Base-by-base conservation (phyloP, 2,797 vertebrate species). In the Bradypodion pumilum region DNA sequence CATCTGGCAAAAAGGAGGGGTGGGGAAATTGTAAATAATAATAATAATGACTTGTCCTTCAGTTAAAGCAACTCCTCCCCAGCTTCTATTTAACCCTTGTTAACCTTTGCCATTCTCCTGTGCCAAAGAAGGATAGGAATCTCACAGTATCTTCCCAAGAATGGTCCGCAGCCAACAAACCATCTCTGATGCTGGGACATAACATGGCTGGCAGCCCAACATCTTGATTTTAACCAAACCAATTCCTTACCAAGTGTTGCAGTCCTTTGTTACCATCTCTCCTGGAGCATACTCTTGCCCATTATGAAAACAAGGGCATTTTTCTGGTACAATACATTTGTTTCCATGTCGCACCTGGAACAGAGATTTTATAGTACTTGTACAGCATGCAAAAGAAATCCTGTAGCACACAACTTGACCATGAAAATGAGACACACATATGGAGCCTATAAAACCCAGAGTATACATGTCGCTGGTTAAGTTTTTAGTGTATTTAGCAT, bases 261-360 rank as follows among this genome's bases (percentile, higher is more conserved):
- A 99, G 90, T 97, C 97, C 0, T 96, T 94, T 13, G 91, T 94
- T 89, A 99, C 95, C 0, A 74, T 94, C 81, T 97, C 94, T 84
- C 97, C 98, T 0, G 96, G 95, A 82, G 94, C 83, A 3, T 97
- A 98, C 15, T 97, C 96, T 79, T 89, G 96, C 94, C 98, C 98
- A 23, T 98, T 98, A 93, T 99, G 97, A 94, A 97, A 98, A 96
- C 99, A 99, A 0, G 99, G 98, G 89, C 99, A 99, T 81, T 96
- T 96, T 60, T 97, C 96, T 25, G 95, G 96, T 82, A 93, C 84
- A 89, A 99, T 95, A 84, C 99, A 99, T 74, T 94, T 95, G 92
- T 93, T 96, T 80, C 91, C 96, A 83, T 98, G 96, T 52, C 97
- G 95, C 27, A 99, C 98, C 99, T 99, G 91, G 72, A 92, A 88